Percentiles rank a stretch among this genome's conserved stretches.
These are phyloP conservation scores for Exaiptasia diaphana DNA, from an alignment of 64 coral and sea anemone genomes.

Conservation along the genomic window DNA sequence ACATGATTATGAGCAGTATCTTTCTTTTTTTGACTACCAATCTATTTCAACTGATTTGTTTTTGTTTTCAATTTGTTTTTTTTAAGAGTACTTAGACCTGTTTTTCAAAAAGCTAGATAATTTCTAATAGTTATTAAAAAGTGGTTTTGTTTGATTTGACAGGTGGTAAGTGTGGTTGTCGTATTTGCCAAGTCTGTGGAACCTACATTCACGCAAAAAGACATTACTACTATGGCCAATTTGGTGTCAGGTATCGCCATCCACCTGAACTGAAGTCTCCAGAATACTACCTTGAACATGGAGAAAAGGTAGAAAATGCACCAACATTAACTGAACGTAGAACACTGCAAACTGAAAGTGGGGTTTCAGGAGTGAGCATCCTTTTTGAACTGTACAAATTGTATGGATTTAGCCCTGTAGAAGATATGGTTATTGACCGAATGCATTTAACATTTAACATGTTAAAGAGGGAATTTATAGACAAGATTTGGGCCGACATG, in stretches of 20 bases:
- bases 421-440: constrained; percentile 54
- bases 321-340: neutral
- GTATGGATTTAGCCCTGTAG: constrained; percentile 53
- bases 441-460: constrained; percentile 67
- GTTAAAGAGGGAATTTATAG: constrained; percentile 55
- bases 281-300: constrained; percentile 42
- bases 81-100: no score
- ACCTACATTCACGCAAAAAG: constrained; percentile 21
- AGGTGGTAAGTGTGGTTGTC: constrained; percentile 54
- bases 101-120: no score
- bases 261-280: constrained; percentile 39
- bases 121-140: no score
- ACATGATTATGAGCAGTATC: no score
- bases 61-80: no score
- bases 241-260: constrained; percentile 14
- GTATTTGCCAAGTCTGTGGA: constrained; percentile 29
- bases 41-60: no score
- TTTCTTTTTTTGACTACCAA: no score
- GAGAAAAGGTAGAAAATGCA: constrained; percentile 35
- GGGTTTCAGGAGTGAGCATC: constrained; percentile 43
- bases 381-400: constrained; percentile 40
- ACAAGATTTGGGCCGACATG: constrained; percentile 44
- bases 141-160: no score
- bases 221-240: constrained; percentile 59
- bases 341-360: constrained; percentile 49